Base-by-base conservation (phyloP, 1,140 invertebrate species). In the Maniola jurtina region DNA sequence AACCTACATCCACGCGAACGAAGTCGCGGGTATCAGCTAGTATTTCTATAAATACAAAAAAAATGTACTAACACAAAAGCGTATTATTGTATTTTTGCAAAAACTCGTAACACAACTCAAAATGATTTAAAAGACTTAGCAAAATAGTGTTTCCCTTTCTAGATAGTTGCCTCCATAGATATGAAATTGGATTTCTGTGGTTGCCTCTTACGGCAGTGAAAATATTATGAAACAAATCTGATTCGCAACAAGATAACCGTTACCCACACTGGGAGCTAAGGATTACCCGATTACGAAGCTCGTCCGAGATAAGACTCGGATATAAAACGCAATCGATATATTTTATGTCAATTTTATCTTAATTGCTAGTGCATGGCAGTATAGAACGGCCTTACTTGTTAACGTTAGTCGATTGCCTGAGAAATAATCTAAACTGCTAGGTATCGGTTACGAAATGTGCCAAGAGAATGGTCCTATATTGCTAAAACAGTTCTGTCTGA, bases 311-410 rank as follows among this genome's bases (percentile, higher is more conserved):
- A 83, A 75, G 70, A 77, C 64, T 60, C 48, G 73, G 73, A 79
- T 77, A 80, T 77, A 78, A 75, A 72, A 68, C 67, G 77, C 78
- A 76, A 80, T 80, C 77, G 72, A 79, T 72, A 81, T 80, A 82
- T 84, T 83, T 86, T 80, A 83, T 77, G 73, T 80, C 75, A 75
- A 77, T 82, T 72, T 76, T 84, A 83, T 86, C 81, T 86, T 77
- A 83, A 84, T 79, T 81, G 76, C 75, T 73, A 70, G 81, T 76
- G 81, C 79, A 79, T 74, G 77, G 74, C 72, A 66, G 80, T 83
- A 76, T 80, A 77, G 75, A 77, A 83, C 80, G 78, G 81, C 72
- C 77, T 79, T 85, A 80, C 81, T 81, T 79, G 83, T 84, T 82
- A 82, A 81, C 77, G 79, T 75, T 58, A 73, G 67, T 73, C 70